phyloP scores from a whole-genome alignment of 2,113 vertebrate genomes.

The Triplophysa tibetana region DNA sequence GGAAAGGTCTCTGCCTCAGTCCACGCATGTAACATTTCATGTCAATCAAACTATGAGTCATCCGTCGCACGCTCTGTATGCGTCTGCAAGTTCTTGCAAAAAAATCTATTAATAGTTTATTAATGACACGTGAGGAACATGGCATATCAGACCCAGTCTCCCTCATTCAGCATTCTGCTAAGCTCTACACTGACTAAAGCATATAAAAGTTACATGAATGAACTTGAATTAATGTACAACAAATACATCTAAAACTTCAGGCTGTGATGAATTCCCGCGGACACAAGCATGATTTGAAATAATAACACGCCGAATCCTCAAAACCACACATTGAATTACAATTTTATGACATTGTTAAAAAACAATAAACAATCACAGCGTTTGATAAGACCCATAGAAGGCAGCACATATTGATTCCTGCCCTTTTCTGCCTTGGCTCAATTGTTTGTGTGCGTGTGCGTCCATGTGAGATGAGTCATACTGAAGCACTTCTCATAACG shows the following conservation, averaged over 20 bases:
- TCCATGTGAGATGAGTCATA: conserved; percentile 36
- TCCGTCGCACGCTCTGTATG: background rate
- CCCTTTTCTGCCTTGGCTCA: background rate
- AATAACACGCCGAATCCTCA: background rate
- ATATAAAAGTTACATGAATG: background rate
- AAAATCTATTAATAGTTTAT: background rate
- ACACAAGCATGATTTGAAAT: background rate
- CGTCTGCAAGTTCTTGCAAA: background rate
- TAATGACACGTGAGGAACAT: background rate
- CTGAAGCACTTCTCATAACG: conserved; percentile 25
- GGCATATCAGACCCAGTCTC: background rate
- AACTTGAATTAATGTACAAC: background rate
- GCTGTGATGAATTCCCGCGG: conserved; percentile 1
- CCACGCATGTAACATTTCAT: background rate
- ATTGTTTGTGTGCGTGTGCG: conserved; percentile 10
- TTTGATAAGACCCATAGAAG: background rate
- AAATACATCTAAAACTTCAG: too few species aligned
- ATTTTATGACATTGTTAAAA: background rate
- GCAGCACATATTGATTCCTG: conserved; percentile 7
- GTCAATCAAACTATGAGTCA: conserved; percentile 40
- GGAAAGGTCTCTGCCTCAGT: background rate
- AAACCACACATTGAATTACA: background rate
- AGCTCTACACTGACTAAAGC: background rate
- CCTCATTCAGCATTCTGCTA: too few species aligned
- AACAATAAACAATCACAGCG: too few species aligned